Percentiles rank a stretch among this genome's conserved stretches.
Evolutionary conservation across 92 coral and sea anemone genomes (phyloP).

Genomic region (Galaxea fascicularis): DNA sequence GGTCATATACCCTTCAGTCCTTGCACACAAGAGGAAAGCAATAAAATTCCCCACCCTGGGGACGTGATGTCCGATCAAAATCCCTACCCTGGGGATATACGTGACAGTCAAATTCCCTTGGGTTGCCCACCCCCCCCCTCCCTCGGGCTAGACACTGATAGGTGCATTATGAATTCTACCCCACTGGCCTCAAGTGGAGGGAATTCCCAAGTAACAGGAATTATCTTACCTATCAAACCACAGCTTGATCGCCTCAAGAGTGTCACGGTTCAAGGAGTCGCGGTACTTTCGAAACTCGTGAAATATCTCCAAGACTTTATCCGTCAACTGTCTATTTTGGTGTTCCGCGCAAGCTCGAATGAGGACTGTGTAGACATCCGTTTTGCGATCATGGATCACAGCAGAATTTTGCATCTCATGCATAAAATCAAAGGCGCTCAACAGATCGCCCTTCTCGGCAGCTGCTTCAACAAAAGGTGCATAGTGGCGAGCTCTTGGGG

Average conservation of each 20-base stretch:
- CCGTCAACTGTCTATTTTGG: neutral
- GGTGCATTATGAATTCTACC: too few species aligned
- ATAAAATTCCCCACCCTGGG: too few species aligned
- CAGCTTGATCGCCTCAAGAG: constrained; percentile 32
- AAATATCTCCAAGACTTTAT: constrained; percentile 49
- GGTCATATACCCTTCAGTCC: too few species aligned
- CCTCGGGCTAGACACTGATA: too few species aligned
- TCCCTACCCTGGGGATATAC: too few species aligned
- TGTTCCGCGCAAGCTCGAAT: constrained; percentile 64
- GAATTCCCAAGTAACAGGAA: too few species aligned
- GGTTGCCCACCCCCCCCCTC: too few species aligned
- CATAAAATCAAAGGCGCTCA: constrained; percentile 55
- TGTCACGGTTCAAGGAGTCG: constrained; percentile 32
- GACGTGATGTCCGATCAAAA: too few species aligned
- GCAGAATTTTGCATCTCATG: constrained; percentile 63
- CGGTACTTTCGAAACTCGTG: constrained; percentile 45
- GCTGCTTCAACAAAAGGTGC: constrained; percentile 63
- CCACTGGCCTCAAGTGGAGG: too few species aligned
- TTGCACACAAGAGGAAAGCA: too few species aligned
- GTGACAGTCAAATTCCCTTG: too few species aligned
- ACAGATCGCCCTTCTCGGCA: constrained; percentile 59
- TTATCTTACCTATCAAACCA: constrained; percentile 69
- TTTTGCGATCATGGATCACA: neutral
- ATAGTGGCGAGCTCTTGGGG: constrained; percentile 61
- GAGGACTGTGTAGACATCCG: constrained; percentile 39